phyloP scores from a whole-genome alignment of 2,797 vertebrate genomes.

The Galago senegalensis region DNA sequence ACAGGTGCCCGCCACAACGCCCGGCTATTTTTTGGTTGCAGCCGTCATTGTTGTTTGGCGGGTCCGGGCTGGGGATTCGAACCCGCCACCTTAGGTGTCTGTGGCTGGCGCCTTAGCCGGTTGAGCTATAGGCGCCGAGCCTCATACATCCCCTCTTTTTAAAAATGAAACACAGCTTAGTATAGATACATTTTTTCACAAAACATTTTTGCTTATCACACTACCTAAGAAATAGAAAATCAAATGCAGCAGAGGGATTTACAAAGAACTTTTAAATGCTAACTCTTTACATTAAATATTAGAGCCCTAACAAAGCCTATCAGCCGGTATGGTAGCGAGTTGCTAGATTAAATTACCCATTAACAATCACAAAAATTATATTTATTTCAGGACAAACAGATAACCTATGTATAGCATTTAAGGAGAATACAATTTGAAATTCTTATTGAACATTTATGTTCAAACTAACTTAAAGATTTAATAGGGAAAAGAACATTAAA shows the following conservation, averaged over 20 bases:
- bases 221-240: neutral
- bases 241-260: neutral
- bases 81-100: too few species aligned
- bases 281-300: neutral
- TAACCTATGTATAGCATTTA: neutral
- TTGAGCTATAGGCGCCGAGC: too few species aligned
- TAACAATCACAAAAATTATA: neutral
- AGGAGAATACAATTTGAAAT: neutral
- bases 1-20: too few species aligned
- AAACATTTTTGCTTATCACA: neutral
- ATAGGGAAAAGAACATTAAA: neutral
- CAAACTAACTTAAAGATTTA: conserved; percentile 22
- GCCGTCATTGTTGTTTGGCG: too few species aligned
- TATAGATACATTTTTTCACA: neutral
- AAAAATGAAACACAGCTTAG: neutral
- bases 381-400: neutral
- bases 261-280: neutral
- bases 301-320: neutral
- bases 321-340: neutral
- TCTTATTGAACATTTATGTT: neutral
- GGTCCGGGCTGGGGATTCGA: too few species aligned
- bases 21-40: too few species aligned
- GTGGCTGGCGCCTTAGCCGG: too few species aligned
- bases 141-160: neutral
- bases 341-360: neutral